These are phyloP conservation scores for Agonopterix alstromeriana DNA, from an alignment of 2,888 invertebrate species.

Conservation along the genomic window DNA sequence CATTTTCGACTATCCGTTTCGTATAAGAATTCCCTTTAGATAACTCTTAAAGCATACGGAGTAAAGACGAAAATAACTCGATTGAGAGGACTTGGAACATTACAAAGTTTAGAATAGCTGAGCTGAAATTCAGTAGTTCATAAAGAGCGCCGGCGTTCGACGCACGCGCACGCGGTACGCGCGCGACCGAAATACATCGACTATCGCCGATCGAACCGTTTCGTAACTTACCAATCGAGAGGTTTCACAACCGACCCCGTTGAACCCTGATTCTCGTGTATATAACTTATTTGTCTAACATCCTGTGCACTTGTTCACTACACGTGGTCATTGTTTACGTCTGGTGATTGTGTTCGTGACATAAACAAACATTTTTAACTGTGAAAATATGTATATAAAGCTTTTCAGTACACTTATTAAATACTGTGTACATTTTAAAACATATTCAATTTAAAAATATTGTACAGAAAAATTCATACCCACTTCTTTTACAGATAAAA, in stretches of 20 bases:
- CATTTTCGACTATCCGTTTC: not conserved
- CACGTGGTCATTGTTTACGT: conserved; percentile 9
- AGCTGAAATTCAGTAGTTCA: conserved; percentile 18
- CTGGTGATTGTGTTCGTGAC: conserved; percentile 1
- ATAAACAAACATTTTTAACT: not conserved
- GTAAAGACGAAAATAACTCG: no score
- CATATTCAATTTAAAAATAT: no score
- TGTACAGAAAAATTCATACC: no score
- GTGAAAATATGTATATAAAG: no score
- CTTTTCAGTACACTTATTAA: no score
- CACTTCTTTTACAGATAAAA: no score
- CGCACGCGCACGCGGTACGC: conserved; percentile 30
- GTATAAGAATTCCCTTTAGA: no score
- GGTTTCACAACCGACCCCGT: conserved; percentile 29
- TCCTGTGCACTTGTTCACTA: conserved; percentile 13
- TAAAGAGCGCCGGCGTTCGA: conserved; percentile 26
- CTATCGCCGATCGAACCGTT: conserved; percentile 31
- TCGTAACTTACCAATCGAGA: conserved; percentile 38
- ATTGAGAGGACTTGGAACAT: not conserved
- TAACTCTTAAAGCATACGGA: no score
- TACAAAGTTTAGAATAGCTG: no score
- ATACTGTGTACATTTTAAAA: no score
- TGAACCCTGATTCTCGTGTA: conserved; percentile 32
- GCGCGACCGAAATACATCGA: conserved; percentile 21
- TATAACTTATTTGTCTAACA: conserved; percentile 22